Percentiles rank a stretch among this genome's conserved stretches.
phyloP scores from a whole-genome alignment of 2,888 invertebrate genomes.

The Gymnosoma rotundatum region DNA sequence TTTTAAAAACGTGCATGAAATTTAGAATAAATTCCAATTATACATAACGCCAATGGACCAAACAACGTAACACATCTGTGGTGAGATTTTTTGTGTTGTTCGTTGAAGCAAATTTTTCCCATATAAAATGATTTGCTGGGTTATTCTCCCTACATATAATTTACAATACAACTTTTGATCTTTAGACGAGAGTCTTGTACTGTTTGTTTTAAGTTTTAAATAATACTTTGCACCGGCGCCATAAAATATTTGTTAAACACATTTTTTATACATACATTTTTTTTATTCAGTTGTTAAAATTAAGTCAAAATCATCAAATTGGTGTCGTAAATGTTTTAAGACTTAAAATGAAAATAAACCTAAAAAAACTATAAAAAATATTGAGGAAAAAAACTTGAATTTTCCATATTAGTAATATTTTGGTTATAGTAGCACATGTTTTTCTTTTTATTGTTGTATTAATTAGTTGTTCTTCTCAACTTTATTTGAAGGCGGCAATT shows the following conservation, averaged over 20 bases:
- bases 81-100: no score
- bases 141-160: background rate
- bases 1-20: no score
- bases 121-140: conserved; percentile 1
- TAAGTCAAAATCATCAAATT: conserved; percentile 64
- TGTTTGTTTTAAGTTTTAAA: conserved; percentile 9
- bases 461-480: conserved; percentile 14
- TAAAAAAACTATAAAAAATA: conserved; percentile 13
- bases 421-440: conserved; percentile 35
- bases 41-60: no score
- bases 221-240: conserved; percentile 63
- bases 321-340: conserved; percentile 58
- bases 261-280: conserved; percentile 26
- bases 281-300: conserved; percentile 47
- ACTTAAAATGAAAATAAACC: conserved; percentile 17
- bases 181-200: conserved; percentile 26
- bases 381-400: conserved; percentile 10
- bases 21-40: no score
- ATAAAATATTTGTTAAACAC: conserved; percentile 51
- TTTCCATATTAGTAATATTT: conserved; percentile 51
- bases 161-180: conserved; percentile 51
- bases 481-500: conserved; percentile 50
- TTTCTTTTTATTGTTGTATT: background rate
- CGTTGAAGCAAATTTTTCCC: no score
- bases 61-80: no score